Percentiles rank a stretch among this genome's conserved stretches.
Evolutionary conservation across 2,797 vertebrate species (phyloP).

Genomic region (Gephyroberyx darwinii): DNA sequence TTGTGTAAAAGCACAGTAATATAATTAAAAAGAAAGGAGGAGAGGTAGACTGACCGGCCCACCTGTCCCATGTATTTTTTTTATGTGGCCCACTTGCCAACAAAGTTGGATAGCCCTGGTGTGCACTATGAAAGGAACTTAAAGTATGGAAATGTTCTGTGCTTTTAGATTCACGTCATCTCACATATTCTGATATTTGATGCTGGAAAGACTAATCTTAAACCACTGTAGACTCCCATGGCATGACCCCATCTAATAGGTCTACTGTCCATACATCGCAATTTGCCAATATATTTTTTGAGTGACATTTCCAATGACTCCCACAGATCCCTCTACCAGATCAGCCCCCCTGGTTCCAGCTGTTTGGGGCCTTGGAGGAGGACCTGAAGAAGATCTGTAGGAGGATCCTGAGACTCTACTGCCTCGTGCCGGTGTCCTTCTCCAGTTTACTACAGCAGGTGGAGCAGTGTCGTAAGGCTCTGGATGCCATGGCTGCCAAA

Average conservation of each 20-base stretch:
- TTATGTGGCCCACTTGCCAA: too few relatives aligned
- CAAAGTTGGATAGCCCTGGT: too few relatives aligned
- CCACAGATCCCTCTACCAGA: constrained; percentile 86
- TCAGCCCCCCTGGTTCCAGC: constrained; percentile 86
- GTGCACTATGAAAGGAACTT: too few relatives aligned
- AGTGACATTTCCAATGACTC: not conserved
- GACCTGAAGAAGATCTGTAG: constrained; percentile 86
- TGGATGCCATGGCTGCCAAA: constrained; percentile 38
- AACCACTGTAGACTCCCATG: not conserved
- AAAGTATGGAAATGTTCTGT: too few relatives aligned
- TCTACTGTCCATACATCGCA: too few relatives aligned
- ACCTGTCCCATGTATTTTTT: too few relatives aligned
- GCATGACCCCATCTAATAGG: not conserved
- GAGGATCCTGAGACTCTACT: constrained; percentile 84
- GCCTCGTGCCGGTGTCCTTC: constrained; percentile 47
- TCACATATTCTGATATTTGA: too few relatives aligned
- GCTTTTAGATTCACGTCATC: too few relatives aligned
- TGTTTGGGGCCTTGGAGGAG: constrained; percentile 85
- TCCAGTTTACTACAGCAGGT: constrained; percentile 44
- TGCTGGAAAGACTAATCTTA: too few relatives aligned
- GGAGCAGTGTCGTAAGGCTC: constrained; percentile 28
- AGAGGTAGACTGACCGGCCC: too few relatives aligned
- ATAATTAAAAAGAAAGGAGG: too few relatives aligned
- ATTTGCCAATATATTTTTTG: not conserved
- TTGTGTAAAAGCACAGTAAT: too few relatives aligned